These are phyloP conservation scores for Nematolebias whitei DNA, from an alignment of 2,113 vertebrate genomes.

Conservation along the genomic window DNA sequence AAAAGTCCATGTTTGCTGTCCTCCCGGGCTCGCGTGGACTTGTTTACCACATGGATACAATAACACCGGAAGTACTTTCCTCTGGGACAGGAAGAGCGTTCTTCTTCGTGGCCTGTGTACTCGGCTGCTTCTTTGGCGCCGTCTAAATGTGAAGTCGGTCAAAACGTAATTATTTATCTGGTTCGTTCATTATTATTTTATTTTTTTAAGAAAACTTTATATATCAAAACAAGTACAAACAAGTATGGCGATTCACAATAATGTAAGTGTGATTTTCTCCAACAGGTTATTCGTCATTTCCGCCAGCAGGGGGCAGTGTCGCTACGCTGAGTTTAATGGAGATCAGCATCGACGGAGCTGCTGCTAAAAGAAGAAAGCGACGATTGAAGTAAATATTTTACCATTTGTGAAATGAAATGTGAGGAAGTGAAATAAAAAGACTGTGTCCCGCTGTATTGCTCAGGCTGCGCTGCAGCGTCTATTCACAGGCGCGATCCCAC, in stretches of 20 bases:
- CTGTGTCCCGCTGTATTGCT: slow-evolving; percentile 50
- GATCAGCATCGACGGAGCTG: too few relatives aligned
- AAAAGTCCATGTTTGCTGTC: slow-evolving; percentile 74
- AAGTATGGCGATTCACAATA: too few relatives aligned
- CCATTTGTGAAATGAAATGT: too few relatives aligned
- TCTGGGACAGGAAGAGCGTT: neutral
- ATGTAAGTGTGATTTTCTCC: too few relatives aligned
- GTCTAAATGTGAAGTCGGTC: neutral
- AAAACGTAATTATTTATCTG: neutral
- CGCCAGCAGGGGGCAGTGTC: too few relatives aligned
- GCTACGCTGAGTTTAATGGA: too few relatives aligned
- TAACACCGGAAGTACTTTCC: neutral
- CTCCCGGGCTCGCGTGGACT: neutral
- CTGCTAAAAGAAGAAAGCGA: too few relatives aligned
- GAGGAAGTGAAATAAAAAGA: slow-evolving; percentile 38
- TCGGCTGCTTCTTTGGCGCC: neutral
- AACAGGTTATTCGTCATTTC: too few relatives aligned
- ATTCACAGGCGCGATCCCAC: slow-evolving; percentile 65
- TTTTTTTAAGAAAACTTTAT: too few relatives aligned
- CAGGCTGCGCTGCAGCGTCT: slow-evolving; percentile 58
- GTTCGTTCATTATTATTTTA: too few relatives aligned
- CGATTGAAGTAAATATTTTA: too few relatives aligned
- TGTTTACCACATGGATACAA: neutral
- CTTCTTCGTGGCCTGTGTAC: neutral
- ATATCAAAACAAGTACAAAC: too few relatives aligned